These are phyloP conservation scores for Pterocles gutturalis DNA, from an alignment of 2,113 vertebrate genomes.

Conservation along the genomic window DNA sequence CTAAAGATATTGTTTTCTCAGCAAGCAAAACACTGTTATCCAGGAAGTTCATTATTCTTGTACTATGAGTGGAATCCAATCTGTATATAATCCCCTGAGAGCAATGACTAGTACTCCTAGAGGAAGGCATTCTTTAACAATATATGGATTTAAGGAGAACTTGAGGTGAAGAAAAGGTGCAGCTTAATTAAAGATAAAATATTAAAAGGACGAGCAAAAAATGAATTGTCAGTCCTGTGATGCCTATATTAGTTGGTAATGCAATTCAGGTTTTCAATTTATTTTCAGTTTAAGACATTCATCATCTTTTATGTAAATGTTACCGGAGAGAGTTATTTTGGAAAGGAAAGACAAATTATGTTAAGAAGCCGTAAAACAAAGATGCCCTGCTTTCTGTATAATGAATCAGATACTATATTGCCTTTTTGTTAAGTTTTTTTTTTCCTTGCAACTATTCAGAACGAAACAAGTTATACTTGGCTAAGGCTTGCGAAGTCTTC, in stretches of 20 bases:
- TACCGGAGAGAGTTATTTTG: not conserved
- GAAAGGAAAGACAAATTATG: not conserved
- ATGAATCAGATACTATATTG: not conserved
- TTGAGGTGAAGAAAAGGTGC: not conserved
- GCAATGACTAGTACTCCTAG: not conserved
- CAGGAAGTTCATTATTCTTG: not conserved
- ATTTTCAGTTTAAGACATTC: not conserved
- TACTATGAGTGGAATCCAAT: not conserved
- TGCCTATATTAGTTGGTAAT: not conserved
- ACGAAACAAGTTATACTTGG: not conserved
- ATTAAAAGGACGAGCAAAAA: not conserved
- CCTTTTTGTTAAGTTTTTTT: not conserved
- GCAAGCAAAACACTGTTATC: not conserved
- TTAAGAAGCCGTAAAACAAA: not conserved
- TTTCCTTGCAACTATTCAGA: not conserved
- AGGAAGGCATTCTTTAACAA: not conserved
- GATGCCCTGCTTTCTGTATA: not conserved
- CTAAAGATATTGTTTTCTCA: not conserved
- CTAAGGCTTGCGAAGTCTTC: not conserved
- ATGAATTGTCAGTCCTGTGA: not conserved
- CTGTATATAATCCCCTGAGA: not conserved
- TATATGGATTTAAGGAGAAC: not conserved
- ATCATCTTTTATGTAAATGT: not conserved
- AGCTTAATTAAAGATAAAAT: not conserved
- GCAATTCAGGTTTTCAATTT: not conserved